These are phyloP conservation scores for Lapara coniferarum DNA, from an alignment of 2,888 invertebrate genomes.

Conservation along the genomic window DNA sequence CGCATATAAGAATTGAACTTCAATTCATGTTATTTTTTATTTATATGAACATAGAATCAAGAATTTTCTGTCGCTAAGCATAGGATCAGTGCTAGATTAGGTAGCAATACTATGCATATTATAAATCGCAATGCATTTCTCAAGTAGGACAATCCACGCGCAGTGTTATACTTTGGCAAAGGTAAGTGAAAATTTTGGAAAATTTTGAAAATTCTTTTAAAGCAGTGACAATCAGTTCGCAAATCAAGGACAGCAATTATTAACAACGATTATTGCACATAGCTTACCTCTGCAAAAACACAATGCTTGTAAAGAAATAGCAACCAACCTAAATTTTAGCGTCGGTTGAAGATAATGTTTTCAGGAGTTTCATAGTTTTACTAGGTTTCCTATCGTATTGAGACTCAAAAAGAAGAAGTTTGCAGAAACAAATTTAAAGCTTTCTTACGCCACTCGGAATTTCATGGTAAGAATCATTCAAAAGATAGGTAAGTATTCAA, in stretches of 20 bases:
- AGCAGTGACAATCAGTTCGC: not conserved
- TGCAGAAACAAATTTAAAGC: constrained; percentile 4
- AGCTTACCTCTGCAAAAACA: constrained; percentile 24
- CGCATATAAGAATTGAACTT: no score
- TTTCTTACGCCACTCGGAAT: constrained; percentile 22
- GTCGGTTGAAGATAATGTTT: constrained; percentile 25
- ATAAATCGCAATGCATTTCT: not conserved
- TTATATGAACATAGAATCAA: not conserved
- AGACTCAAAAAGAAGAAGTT: not conserved
- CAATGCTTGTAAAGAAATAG: constrained; percentile 21
- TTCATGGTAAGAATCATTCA: constrained; percentile 27
- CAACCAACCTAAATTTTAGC: constrained; percentile 24
- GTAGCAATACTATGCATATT: not conserved
- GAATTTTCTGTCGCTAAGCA: not conserved
- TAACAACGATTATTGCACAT: not conserved
- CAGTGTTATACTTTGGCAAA: not conserved
- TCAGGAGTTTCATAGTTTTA: constrained; percentile 25
- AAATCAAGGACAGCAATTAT: not conserved
- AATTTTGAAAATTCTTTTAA: not conserved
- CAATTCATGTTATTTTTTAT: not conserved
- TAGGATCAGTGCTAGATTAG: not conserved
- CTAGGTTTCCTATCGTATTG: not conserved
- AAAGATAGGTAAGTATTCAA: constrained; percentile 26
- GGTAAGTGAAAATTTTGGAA: not conserved
- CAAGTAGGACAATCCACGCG: not conserved